phyloP scores from a whole-genome alignment of 2,113 vertebrate genomes.

The Corythaeola cristata region DNA sequence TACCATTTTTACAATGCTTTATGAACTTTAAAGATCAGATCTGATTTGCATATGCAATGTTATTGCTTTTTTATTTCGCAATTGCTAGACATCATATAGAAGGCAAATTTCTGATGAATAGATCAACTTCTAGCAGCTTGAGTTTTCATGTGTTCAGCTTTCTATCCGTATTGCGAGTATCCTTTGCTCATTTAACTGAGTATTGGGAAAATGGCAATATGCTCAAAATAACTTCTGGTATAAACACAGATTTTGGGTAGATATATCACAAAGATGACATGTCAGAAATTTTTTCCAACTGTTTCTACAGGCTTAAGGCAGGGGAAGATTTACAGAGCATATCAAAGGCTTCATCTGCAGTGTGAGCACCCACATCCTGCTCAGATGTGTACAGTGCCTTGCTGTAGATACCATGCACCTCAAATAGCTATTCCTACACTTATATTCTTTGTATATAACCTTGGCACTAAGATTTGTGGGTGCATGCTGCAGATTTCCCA shows the following conservation, averaged over 20 bases:
- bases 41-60: background rate
- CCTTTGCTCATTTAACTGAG: background rate
- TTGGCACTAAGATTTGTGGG: background rate
- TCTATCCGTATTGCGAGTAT: background rate
- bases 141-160: background rate
- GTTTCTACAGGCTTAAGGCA: background rate
- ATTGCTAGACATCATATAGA: background rate
- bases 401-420: background rate
- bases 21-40: background rate
- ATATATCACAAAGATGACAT: background rate
- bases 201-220: background rate
- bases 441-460: background rate
- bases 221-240: background rate
- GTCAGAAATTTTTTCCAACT: background rate
- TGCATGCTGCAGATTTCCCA: background rate
- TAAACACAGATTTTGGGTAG: background rate
- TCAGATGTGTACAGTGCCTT: background rate
- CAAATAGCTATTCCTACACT: background rate
- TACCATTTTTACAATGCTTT: background rate
- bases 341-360: background rate
- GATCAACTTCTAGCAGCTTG: background rate
- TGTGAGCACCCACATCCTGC: background rate
- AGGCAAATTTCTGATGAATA: background rate
- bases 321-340: background rate
- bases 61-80: background rate